Percentiles rank a stretch among this genome's conserved stretches.
phyloP scores from a whole-genome alignment of 1,140 invertebrate genomes.

The Holcopasites calliopsidis region DNA sequence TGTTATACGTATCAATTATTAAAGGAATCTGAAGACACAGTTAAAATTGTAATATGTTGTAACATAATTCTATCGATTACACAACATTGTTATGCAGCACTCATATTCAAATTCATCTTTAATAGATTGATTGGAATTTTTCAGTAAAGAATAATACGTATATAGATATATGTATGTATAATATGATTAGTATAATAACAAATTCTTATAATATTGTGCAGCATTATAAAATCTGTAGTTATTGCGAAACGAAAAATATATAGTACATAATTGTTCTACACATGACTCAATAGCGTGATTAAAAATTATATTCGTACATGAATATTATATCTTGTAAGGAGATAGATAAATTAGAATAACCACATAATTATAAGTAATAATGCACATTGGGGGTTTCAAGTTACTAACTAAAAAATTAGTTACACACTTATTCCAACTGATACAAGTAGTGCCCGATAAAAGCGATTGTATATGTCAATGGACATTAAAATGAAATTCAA shows the following conservation, averaged over 20 bases:
- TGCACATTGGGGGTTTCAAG: slow-evolving; percentile 32
- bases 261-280: slow-evolving; percentile 21
- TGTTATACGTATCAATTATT: not conserved
- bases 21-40: slow-evolving; percentile 44
- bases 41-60: not conserved
- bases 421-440: not conserved
- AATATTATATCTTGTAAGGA: slow-evolving; percentile 13
- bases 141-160: slow-evolving; percentile 27
- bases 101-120: slow-evolving; percentile 16
- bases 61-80: not conserved
- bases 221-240: slow-evolving; percentile 27
- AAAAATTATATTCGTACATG: slow-evolving; percentile 11
- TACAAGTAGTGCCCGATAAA: not conserved
- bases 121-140: slow-evolving; percentile 15
- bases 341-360: slow-evolving; percentile 34
- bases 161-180: slow-evolving; percentile 30
- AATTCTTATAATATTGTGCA: slow-evolving; percentile 25
- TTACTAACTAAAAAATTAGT: slow-evolving; percentile 19
- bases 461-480: slow-evolving; percentile 29
- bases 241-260: slow-evolving; percentile 29
- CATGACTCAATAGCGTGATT: slow-evolving; percentile 9
- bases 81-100: slow-evolving; percentile 2
- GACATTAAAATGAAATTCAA: slow-evolving; percentile 18
- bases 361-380: slow-evolving; percentile 30
- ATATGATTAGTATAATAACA: slow-evolving; percentile 34